Conservation (phyloP, 2,113 vertebrate species). For the Murina feae region DNA sequence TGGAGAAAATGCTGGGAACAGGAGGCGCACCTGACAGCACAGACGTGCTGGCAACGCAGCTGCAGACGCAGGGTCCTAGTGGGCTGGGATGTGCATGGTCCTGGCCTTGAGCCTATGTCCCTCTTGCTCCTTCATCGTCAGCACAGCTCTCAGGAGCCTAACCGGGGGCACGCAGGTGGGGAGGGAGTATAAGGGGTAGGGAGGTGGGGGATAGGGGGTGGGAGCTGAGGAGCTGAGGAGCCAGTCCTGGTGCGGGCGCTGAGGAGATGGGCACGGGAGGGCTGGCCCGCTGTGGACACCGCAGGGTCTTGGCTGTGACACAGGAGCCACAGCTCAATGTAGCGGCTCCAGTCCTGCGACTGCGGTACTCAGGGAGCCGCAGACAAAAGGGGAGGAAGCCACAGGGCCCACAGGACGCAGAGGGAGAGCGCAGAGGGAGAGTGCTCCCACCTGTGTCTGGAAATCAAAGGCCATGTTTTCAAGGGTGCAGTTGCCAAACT, state of each 20-base stretch:
- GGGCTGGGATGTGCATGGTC: slow-evolving; percentile 87
- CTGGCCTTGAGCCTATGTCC: slow-evolving; percentile 90
- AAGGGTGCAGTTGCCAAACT: neutral
- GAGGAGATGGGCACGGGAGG: slow-evolving; percentile 68
- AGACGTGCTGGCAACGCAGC: slow-evolving; percentile 76
- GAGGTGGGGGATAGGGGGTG: no score
- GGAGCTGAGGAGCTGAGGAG: no score
- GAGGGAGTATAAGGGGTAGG: no score
- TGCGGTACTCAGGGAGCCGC: slow-evolving; percentile 89
- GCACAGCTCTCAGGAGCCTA: no score
- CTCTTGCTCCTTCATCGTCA: no score
- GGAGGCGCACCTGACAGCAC: slow-evolving; percentile 82
- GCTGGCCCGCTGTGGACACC: slow-evolving; percentile 85
- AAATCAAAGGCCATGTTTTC: slow-evolving; percentile 23
- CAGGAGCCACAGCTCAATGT: slow-evolving; percentile 90
- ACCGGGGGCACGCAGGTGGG: accelerated
- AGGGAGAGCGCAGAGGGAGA: slow-evolving; percentile 85
- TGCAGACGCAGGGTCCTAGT: slow-evolving; percentile 84
- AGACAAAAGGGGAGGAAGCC: slow-evolving; percentile 89
- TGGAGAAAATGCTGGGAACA: slow-evolving; percentile 89
- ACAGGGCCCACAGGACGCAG: slow-evolving; percentile 91
- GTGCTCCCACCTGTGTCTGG: slow-evolving; percentile 36
- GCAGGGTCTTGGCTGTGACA: slow-evolving; percentile 89
- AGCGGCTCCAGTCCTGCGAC: slow-evolving; percentile 87
- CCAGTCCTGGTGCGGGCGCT: no score